Evolutionary conservation across 2,888 invertebrate genomes (phyloP), one percentile per base, ranked within the genome.

Genomic region (Sinodicranocentrus sp.): DNA sequence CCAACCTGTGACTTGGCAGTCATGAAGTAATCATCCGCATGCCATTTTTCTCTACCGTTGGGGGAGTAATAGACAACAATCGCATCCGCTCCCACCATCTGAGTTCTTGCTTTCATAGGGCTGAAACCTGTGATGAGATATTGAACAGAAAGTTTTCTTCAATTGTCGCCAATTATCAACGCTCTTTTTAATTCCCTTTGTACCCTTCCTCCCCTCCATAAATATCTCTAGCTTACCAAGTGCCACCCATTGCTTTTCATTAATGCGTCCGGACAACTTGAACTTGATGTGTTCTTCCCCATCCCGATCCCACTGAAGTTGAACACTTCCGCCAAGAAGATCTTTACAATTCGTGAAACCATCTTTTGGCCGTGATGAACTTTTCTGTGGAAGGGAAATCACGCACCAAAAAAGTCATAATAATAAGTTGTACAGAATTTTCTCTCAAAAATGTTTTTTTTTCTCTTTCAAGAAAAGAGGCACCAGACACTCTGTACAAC

Each of bases 181-280:
- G 82, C 52, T 54, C 82, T 76, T 44, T 21, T 8, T 33, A 57
- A 57, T 61, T 26, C 8, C 57, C 21, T n/a, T 17, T 15, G 25
- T 8, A 33, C 68, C 5, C 48, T 44, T 70, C 65, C 21, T 3
- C 65, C 54, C 67, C 28, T 28, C 25, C 21, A 23, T 65, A 43
- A 63, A n/a, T 28, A 39, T 48, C 25, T 25, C 52, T 59, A 26
- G 19, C 54, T 84, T 87, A 87, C 97, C 97, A 88, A 97, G 97
- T 0, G 96, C 94, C 92, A 97, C 94, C 91, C 97, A 97, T 90
- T 97, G 95, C 89, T 96, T 95, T 89, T 95, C 95, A 26, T 93
- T 92, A 39, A 97, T 95, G 39, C 94, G 92, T 0, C 95, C 97
- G 1, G 95, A 94, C 57, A 97, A 90, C 39, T 95, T 94, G 72